A percentile compares a stretch with the other conserved stretches of the same genome.
These are phyloP conservation scores for Procambarus clarkii DNA, from an alignment of 1,140 invertebrate genomes.

Conservation along the genomic window DNA sequence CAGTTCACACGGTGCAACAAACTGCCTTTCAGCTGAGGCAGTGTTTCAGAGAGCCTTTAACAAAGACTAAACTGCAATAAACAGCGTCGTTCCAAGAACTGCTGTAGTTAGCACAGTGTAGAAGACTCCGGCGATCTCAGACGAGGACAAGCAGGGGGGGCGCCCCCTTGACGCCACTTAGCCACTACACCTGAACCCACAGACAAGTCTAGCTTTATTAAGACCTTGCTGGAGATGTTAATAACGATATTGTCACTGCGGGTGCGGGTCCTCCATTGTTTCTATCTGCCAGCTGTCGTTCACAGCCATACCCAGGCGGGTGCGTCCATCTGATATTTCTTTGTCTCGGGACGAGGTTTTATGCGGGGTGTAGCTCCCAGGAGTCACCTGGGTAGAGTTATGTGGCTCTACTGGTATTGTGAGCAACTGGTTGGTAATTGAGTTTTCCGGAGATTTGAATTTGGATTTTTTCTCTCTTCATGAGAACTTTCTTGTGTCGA, in stretches of 20 bases:
- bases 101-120: too few relatives aligned
- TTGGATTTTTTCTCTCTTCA: background rate
- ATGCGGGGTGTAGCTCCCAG: background rate
- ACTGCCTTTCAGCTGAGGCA: too few relatives aligned
- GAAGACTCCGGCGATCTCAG: too few relatives aligned
- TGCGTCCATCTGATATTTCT: slow-evolving; percentile 39
- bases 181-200: too few relatives aligned
- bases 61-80: too few relatives aligned
- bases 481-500: too few relatives aligned
- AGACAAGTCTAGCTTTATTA: background rate
- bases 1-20: too few relatives aligned
- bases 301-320: background rate
- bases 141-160: too few relatives aligned
- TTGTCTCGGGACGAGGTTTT: slow-evolving; percentile 22
- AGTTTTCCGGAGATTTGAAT: slow-evolving; percentile 45
- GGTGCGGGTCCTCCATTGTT: slow-evolving; percentile 21
- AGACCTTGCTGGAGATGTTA: slow-evolving; percentile 23
- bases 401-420: slow-evolving; percentile 9
- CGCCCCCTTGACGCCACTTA: too few relatives aligned
- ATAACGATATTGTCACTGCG: slow-evolving; percentile 29
- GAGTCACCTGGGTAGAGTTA: background rate
- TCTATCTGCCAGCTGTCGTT: slow-evolving; percentile 33
- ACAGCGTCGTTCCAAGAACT: too few relatives aligned
- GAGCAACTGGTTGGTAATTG: slow-evolving; percentile 34
- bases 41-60: too few relatives aligned